A percentile compares a stretch with the other conserved stretches of the same genome.
Conservation (phyloP, 2,797 vertebrate species). For the Ceryle rudis region DNA sequence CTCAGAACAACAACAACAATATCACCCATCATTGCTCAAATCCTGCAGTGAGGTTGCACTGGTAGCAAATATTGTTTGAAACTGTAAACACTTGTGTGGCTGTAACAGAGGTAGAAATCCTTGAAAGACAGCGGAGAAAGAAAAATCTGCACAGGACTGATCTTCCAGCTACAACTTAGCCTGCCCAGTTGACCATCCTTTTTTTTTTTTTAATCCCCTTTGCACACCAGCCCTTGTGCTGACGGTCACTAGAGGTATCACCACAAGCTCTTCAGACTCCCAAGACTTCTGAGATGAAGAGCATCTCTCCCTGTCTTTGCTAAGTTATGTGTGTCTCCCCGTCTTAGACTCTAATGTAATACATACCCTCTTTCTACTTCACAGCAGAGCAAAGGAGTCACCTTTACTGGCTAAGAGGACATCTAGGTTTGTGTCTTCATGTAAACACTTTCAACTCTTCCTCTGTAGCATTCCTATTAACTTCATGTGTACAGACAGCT, state of each 20-base stretch:
- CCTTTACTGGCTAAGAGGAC: neutral
- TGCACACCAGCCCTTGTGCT: neutral
- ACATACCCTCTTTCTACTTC: neutral
- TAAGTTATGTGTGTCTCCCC: neutral
- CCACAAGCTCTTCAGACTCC: neutral
- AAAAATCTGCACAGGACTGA: neutral
- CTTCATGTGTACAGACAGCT: neutral
- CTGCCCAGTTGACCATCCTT: neutral
- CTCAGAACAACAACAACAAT: conserved; percentile 1
- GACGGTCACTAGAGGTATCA: neutral
- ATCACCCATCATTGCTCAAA: conserved; percentile 14
- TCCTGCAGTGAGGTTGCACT: neutral
- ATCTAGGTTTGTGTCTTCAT: neutral
- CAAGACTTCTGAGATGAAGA: neutral
- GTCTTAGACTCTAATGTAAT: neutral
- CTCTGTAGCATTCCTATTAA: neutral
- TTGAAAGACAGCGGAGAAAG: neutral
- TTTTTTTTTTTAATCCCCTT: too few species aligned
- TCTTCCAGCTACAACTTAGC: neutral
- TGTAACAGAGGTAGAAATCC: neutral
- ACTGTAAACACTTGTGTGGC: neutral
- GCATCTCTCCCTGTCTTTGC: neutral
- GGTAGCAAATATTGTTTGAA: neutral
- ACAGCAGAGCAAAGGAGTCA: neutral
- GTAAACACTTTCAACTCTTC: neutral